Evolutionary conservation across 2,113 vertebrate genomes (phyloP).

Genomic region (Sterna hirundo): DNA sequence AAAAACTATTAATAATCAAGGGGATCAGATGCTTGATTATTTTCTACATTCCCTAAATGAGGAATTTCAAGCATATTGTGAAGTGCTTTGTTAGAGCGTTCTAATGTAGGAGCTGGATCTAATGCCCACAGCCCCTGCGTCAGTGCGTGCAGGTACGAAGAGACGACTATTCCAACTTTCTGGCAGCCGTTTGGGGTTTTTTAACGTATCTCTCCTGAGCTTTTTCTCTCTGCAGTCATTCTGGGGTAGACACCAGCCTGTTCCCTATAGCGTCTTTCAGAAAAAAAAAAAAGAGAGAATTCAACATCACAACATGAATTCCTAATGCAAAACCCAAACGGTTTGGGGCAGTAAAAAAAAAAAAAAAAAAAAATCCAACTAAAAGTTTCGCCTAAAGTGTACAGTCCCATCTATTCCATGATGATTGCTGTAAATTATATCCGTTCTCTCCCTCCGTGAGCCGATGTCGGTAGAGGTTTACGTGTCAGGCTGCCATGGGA

Average conservation of each 20-base stretch:
- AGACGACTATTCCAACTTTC: neutral
- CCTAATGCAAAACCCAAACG: neutral
- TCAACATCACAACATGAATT: rapidly evolving
- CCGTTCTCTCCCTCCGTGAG: neutral
- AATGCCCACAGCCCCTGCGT: rapidly evolving
- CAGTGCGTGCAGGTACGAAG: neutral
- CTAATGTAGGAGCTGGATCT: rapidly evolving
- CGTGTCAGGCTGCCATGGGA: neutral
- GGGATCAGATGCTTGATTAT: neutral
- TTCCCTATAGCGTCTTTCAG: neutral
- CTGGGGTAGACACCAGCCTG: neutral
- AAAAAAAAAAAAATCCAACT: neutral
- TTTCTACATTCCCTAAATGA: neutral
- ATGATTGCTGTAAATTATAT: neutral
- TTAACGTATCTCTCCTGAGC: neutral
- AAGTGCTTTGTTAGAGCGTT: neutral
- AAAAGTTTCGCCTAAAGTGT: neutral
- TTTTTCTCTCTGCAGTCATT: neutral
- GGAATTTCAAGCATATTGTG: neutral
- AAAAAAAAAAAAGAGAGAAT: neutral
- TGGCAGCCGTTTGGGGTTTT: neutral
- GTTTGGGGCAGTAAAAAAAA: neutral
- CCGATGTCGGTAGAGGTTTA: neutral
- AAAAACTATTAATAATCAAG: neutral
- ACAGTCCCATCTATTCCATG: neutral